These are phyloP conservation scores for Andrena camellia DNA, from an alignment of 2,888 invertebrate species.

Conservation along the genomic window DNA sequence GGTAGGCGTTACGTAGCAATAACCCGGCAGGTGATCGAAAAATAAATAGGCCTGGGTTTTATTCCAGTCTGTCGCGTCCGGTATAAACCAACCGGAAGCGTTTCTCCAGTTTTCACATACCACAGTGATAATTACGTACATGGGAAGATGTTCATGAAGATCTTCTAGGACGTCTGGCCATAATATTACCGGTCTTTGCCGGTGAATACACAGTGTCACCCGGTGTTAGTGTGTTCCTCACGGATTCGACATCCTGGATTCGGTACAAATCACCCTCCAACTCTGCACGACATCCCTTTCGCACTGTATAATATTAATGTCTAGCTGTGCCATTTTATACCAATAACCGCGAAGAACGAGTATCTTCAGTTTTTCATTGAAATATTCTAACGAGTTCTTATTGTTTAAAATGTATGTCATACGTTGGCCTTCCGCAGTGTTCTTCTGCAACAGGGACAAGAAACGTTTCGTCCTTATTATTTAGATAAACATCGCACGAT, in stretches of 20 bases:
- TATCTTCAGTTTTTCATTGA: not conserved
- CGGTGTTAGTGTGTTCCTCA: slow-evolving; percentile 1
- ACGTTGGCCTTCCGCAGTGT: slow-evolving; percentile 38
- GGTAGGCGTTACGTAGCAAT: not conserved
- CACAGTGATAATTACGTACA: slow-evolving; percentile 81
- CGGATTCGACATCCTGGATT: slow-evolving; percentile 25
- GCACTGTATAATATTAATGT: slow-evolving; percentile 1
- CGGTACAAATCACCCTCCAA: slow-evolving; percentile 1
- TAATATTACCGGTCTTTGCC: slow-evolving; percentile 39
- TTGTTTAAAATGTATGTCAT: slow-evolving; percentile 27
- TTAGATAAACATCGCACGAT: slow-evolving; percentile 53
- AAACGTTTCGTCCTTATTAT: slow-evolving; percentile 52
- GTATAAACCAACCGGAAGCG: slow-evolving; percentile 80
- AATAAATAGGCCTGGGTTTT: slow-evolving; percentile 41
- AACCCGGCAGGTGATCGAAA: slow-evolving; percentile 20
- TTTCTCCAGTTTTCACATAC: slow-evolving; percentile 83
- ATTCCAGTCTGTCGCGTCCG: slow-evolving; percentile 38
- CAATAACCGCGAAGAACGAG: not conserved
- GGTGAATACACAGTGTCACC: slow-evolving; percentile 4
- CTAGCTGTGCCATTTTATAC: not conserved
- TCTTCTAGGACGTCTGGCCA: slow-evolving; percentile 56
- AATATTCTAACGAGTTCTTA: not conserved
- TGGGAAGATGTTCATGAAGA: slow-evolving; percentile 75
- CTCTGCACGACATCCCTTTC: not conserved
- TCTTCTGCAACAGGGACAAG: slow-evolving; percentile 34